Conservation (phyloP, 2,888 invertebrate species). For the Apamea epomidion region DNA sequence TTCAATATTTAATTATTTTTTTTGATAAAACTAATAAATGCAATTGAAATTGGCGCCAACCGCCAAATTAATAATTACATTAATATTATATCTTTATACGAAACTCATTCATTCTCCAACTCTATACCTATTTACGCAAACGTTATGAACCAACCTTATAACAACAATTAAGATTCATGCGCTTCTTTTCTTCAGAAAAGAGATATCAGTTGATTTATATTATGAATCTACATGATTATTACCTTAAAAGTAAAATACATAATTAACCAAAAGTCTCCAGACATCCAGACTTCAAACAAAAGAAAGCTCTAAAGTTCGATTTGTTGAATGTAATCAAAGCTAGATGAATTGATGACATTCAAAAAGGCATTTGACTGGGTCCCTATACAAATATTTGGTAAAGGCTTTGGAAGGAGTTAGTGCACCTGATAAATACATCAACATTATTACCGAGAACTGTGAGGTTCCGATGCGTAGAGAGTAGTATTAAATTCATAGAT, state of each 20-base stretch:
- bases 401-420: neutral
- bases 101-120: conserved; percentile 1
- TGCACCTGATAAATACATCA: neutral
- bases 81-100: conserved; percentile 12
- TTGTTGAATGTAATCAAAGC: neutral
- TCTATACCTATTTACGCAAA: conserved; percentile 3
- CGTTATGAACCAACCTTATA: neutral
- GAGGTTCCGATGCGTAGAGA: neutral
- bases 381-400: neutral
- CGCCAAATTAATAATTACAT: neutral
- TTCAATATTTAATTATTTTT: conserved; percentile 10
- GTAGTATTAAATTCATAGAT: neutral
- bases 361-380: conserved; percentile 26
- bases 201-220: neutral
- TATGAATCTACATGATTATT: neutral
- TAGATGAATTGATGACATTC: neutral
- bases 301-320: neutral
- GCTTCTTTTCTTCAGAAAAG: neutral
- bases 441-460: neutral
- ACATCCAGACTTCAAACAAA: neutral
- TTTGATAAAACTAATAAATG: conserved; percentile 25
- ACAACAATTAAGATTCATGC: neutral
- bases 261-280: neutral
- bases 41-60: conserved; percentile 28
- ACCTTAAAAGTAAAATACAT: neutral